Evolutionary conservation across 2,113 vertebrate species (phyloP), one percentile per base, ranked within the genome.

Genomic region (Connochaetes taurinus): DNA sequence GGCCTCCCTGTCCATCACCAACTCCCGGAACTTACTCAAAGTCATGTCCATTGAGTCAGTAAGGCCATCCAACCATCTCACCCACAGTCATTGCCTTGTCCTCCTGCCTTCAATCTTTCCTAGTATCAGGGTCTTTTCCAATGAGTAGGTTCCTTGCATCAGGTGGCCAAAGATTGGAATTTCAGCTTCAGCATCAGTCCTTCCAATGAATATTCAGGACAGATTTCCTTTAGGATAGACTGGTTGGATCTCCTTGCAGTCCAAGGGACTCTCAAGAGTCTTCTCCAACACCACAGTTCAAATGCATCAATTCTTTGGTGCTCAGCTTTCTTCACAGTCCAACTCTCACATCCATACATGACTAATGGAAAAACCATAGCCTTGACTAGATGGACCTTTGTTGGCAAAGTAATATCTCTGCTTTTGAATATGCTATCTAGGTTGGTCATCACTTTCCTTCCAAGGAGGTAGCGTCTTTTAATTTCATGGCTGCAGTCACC

Each of bases 11-110:
- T 71, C 19, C n/a, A 71, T 40, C 67, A 71, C n/a, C 67, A 36
- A 23, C n/a, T 71, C n/a, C n/a, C 0, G 0, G 10, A 71, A 3
- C n/a, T 40, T 40, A 1, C n/a, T 71, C n/a, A 40, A 40, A 71
- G n/a, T 71, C n/a, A 71, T 40, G n/a, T 40, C 19, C 19, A 6
- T 36, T 71, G n/a, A 71, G 10, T 40, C 2, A 3, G 19, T 71
- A 10, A 71, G 11, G 67, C n/a, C 67, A 71, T 36, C 5, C n/a
- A 40, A 71, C 67, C n/a, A 36, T 71, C 67, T 71, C 67, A 40
- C 4, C n/a, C 67, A 21, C n/a, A 21, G 64, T 71, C 5, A 0
- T 21, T n/a, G 17, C 64, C 19, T 36, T 71, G n/a, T 36, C n/a
- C n/a, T 71, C 19, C 64, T 36, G n/a, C 64, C n/a, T 23, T 71